These are phyloP conservation scores for Crotalus helleri DNA, from an alignment of 2,113 vertebrate species.

Conservation along the genomic window DNA sequence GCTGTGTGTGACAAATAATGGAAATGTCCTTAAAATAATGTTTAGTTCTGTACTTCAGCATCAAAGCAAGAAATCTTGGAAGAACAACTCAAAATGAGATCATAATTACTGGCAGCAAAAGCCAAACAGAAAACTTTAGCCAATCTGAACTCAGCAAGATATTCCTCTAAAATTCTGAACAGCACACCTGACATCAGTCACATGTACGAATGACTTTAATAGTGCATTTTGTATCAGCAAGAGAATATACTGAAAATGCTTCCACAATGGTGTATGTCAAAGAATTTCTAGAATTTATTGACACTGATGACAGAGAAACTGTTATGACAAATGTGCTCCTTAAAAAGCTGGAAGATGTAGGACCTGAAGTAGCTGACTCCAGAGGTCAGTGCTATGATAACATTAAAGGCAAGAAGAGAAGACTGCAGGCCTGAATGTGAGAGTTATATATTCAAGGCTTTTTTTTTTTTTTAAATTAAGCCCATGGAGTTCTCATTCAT, in stretches of 20 bases:
- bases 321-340: not conserved
- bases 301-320: not conserved
- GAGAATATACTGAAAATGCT: not conserved
- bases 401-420: not conserved
- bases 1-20: not conserved
- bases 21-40: not conserved
- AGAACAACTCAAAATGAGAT: constrained; percentile 1
- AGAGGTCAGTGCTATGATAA: not conserved
- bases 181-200: not conserved
- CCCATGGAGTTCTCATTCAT: not conserved
- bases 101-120: not conserved
- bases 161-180: not conserved
- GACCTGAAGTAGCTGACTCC: not conserved
- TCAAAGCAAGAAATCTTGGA: not conserved
- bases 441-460: not conserved
- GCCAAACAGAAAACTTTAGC: not conserved
- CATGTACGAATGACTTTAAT: not conserved
- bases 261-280: not conserved
- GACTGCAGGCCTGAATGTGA: not conserved
- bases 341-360: not conserved
- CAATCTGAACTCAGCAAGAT: not conserved
- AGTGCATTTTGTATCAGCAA: not conserved
- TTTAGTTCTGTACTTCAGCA: not conserved
- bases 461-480: not conserved
- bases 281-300: not conserved